Evolutionary conservation across 1,140 invertebrate species (phyloP).

Genomic region (Pseudachorutes palmiensis): DNA sequence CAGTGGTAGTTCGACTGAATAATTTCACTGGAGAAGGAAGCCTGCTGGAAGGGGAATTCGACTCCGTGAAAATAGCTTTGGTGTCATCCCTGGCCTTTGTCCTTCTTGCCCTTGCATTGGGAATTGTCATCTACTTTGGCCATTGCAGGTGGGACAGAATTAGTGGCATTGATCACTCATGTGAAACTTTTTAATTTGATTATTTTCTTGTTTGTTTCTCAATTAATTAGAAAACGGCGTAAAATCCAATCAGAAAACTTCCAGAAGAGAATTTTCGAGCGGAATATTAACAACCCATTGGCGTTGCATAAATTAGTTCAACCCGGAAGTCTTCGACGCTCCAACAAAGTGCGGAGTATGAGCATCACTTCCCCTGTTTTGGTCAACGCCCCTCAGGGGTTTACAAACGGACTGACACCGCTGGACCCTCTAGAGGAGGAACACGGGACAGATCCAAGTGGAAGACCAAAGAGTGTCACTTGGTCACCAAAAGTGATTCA

Average conservation of each 20-base stretch:
- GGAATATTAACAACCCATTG: conserved; percentile 37
- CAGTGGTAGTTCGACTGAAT: conserved; percentile 34
- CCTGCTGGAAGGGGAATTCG: conserved; percentile 28
- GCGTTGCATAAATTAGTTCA: conserved; percentile 35
- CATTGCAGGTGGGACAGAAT: conserved; percentile 38
- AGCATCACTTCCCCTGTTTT: conserved; percentile 36
- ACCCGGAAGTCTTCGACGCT: conserved; percentile 27
- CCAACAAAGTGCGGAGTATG: conserved; percentile 37
- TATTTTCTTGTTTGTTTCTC: neutral
- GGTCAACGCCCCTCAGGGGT: conserved; percentile 3
- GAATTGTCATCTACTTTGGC: conserved; percentile 35
- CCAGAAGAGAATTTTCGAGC: conserved; percentile 35
- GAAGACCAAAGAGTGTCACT: conserved; percentile 32
- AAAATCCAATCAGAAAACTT: conserved; percentile 38
- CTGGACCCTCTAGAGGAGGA: conserved; percentile 25
- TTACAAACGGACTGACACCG: conserved; percentile 27
- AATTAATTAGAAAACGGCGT: conserved; percentile 30
- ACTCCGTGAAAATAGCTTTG: conserved; percentile 32
- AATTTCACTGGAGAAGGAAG: conserved; percentile 24
- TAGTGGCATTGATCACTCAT: no score
- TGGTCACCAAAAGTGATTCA: conserved; percentile 38
- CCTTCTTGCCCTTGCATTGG: conserved; percentile 27
- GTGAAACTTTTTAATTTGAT: no score
- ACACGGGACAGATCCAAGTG: neutral
- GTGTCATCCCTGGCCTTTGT: conserved; percentile 31